Base-by-base conservation (phyloP, 2,888 invertebrate genomes). In the Folsomia manolachei region DNA sequence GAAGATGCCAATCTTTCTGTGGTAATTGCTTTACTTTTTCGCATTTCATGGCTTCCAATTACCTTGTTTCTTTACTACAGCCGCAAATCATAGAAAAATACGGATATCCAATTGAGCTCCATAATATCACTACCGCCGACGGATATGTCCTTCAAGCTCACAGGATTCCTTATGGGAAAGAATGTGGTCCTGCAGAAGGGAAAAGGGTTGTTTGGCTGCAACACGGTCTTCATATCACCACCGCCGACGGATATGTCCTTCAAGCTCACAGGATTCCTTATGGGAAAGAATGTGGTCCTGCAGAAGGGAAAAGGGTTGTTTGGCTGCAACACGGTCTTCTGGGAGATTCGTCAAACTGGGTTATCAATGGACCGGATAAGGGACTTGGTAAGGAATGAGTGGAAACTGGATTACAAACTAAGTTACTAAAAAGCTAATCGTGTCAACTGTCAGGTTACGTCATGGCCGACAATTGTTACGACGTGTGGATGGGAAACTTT, bases 61-160 rank as follows among this genome's bases (percentile, higher is more conserved):
- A 39, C 14, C n/a, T n/a, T n/a, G n/a, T 51, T 51, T 51, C 18
- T 51, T 51, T 51, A 51, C 52, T 70, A 14, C 60, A 80, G 79
- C 72, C 75, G 4, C 70, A 79, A 69, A 39, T 81, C 19, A 66
- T 79, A 24, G 71, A 25, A 23, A 79, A 79, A 62, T 78, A 78
- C 27, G 78, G 79, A 1, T 79, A 79, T 53, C 78, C 78, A 0
- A 64, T 71, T 1, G 79, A 79, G 62, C 64, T 73, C 9, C 79
- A 79, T 27, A 63, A 51, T 14, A 67, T 67, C 25, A 60, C 56
- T 2, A 67, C 67, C 2, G 60, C 14, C 11, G 67, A 67, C 53
- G 62, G 69, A 1, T 69, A 67, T 19, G 23, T 67, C 21, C 24
- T 62, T 11, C 26, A 27, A 63, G 67, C 72, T 14, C 76, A 77